phyloP scores from a whole-genome alignment of 2,113 vertebrate genomes.

The Oreocharis arfaki region DNA sequence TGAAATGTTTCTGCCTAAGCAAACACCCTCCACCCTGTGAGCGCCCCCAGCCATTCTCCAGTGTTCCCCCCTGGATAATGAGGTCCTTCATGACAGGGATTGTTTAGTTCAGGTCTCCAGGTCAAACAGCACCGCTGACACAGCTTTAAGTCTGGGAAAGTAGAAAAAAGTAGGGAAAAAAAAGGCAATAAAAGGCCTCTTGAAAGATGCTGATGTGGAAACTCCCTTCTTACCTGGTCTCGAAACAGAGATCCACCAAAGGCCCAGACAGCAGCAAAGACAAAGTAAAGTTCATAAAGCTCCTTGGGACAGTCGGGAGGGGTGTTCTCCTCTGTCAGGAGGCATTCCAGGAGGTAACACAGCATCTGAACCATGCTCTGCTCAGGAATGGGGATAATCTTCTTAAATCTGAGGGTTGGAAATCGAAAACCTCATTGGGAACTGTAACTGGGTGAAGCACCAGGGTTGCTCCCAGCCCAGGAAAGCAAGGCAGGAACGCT shows the following conservation, averaged over 20 bases:
- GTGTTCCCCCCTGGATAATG: background rate
- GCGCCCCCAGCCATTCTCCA: background rate
- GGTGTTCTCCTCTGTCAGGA: slow-evolving; percentile 84
- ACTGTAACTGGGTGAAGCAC: background rate
- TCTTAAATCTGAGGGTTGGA: slow-evolving; percentile 85
- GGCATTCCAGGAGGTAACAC: slow-evolving; percentile 89
- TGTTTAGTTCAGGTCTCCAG: background rate
- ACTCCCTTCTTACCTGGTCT: slow-evolving; percentile 83
- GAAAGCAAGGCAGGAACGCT: background rate
- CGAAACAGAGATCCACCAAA: slow-evolving; percentile 91
- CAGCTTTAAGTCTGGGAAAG: background rate
- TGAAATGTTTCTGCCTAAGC: background rate
- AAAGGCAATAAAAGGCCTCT: background rate
- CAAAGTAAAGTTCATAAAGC: slow-evolving; percentile 93
- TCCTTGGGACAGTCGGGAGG: slow-evolving; percentile 88
- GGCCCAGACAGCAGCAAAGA: slow-evolving; percentile 92
- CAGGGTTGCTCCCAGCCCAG: background rate
- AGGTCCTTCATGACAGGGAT: background rate
- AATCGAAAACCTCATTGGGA: background rate
- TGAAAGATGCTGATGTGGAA: background rate
- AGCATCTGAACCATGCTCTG: slow-evolving; percentile 92
- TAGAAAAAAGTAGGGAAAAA: background rate
- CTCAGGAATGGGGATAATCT: slow-evolving; percentile 89
- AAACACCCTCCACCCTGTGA: background rate
- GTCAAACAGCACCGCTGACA: background rate